Conservation (phyloP, 2,113 vertebrate genomes). For the Ardeotis arabs region DNA sequence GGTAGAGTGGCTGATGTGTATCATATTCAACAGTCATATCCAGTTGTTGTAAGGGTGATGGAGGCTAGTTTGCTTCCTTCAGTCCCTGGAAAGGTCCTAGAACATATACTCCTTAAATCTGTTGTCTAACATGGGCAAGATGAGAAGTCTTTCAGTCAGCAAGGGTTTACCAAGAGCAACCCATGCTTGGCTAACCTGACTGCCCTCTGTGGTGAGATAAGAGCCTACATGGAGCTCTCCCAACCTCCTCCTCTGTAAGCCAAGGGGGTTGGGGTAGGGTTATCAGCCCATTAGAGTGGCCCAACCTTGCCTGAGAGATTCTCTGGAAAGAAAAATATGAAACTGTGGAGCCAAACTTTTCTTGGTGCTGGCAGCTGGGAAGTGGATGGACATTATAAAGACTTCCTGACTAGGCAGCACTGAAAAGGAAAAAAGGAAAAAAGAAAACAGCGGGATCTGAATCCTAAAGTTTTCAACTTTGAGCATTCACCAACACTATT, state of each 20-base stretch:
- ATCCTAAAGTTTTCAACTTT: neutral
- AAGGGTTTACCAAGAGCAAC: neutral
- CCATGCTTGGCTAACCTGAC: neutral
- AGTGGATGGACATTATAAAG: neutral
- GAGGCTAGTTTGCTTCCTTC: neutral
- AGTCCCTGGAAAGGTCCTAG: neutral
- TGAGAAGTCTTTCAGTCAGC: neutral
- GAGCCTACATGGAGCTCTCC: neutral
- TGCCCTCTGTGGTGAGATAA: neutral
- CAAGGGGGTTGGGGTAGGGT: neutral
- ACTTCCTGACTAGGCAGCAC: neutral
- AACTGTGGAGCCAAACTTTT: neutral
- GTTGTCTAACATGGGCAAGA: neutral
- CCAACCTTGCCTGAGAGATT: neutral
- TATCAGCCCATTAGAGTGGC: neutral
- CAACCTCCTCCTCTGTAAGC: neutral
- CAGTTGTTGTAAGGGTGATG: neutral
- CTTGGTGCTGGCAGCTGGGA: neutral
- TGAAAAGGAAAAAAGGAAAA: neutral
- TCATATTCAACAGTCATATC: neutral
- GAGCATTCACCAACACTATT: neutral
- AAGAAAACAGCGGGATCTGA: no score
- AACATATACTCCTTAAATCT: neutral
- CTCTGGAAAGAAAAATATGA: neutral
- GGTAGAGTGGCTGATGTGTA: fast-evolving